Conservation (phyloP, 2,888 invertebrate species). For the Troilus luridus region DNA sequence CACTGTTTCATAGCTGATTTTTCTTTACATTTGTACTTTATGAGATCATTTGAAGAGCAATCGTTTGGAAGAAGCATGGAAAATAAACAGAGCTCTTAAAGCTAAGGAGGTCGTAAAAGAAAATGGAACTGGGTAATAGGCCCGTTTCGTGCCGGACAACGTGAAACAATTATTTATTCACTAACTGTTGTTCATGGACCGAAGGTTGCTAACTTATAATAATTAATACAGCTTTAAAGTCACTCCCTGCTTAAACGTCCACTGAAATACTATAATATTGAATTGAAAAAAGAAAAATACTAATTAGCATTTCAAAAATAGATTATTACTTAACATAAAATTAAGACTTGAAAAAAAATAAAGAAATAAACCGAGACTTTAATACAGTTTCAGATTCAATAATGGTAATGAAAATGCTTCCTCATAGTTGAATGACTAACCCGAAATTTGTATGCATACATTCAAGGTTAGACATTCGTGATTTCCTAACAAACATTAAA, state of each 20-base stretch:
- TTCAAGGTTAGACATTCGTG: not conserved
- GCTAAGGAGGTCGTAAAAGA: not conserved
- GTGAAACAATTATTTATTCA: conserved; percentile 13
- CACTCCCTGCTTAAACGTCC: not conserved
- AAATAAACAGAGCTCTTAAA: not conserved
- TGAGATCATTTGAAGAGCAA: not conserved
- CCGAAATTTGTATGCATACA: not conserved
- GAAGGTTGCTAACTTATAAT: not conserved
- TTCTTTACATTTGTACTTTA: not conserved
- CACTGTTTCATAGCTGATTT: no score
- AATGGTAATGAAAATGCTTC: not conserved
- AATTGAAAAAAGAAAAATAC: not conserved
- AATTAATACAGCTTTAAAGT: not conserved
- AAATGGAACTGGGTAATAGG: not conserved
- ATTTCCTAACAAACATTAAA: not conserved
- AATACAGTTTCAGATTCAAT: not conserved
- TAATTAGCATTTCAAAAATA: not conserved
- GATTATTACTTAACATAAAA: not conserved
- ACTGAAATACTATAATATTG: not conserved
- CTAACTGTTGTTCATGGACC: not conserved
- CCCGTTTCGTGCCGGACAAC: not conserved
- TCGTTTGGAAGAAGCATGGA: not conserved
- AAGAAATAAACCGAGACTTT: no score
- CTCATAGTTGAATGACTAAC: not conserved
- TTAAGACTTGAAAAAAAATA: not conserved